Evolutionary conservation across 2,888 invertebrate genomes (phyloP), one percentile per base, ranked within the genome.

Genomic region (Microctonus brassicae): DNA sequence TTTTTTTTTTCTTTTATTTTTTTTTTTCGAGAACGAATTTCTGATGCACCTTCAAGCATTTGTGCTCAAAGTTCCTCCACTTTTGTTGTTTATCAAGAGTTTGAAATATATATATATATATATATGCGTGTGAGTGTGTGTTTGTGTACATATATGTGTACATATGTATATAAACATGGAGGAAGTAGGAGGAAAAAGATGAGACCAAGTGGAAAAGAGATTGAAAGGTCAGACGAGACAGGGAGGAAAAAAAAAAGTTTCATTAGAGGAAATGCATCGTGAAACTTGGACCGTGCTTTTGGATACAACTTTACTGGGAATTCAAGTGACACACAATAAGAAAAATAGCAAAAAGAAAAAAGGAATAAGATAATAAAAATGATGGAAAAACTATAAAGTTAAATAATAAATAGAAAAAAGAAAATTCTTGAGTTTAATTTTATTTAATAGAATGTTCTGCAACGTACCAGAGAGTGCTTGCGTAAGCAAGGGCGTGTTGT

Each of bases 401-500:
- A 55, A 26, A 26, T 11, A 55, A 11, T 2, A 26, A 22, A 26
- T 3, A 42, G 10, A 11, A 42, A 11, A 42, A n/a, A 42, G 13
- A 13, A 24, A 13, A 17, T 4, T 62, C 33, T 62, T 33, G 11
- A 11, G 58, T 47, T 22, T 7, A 26, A 24, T 69, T 70, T 52
- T 62, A 39, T 17, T 29, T 34, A 34, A 55, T 67, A 42, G 29
- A 39, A 63, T 65, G 2, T 39, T 22, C 75, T 33, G 62, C 55
- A 80, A 85, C 91, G 91, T 94, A 97, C 96, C 96, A 95, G 96
- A 96, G 90, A 96, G 93, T 88, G 96, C 96, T 92, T 96, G 96
- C 90, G 96, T 96, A 90, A 96, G 93, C 90, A 97, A 92, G 88
- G 96, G 96, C 89, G 96, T 96, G 91, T 96, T 96, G 93, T 96